Conservation (phyloP, 2,797 vertebrate species). For the Poecilia gillii region DNA sequence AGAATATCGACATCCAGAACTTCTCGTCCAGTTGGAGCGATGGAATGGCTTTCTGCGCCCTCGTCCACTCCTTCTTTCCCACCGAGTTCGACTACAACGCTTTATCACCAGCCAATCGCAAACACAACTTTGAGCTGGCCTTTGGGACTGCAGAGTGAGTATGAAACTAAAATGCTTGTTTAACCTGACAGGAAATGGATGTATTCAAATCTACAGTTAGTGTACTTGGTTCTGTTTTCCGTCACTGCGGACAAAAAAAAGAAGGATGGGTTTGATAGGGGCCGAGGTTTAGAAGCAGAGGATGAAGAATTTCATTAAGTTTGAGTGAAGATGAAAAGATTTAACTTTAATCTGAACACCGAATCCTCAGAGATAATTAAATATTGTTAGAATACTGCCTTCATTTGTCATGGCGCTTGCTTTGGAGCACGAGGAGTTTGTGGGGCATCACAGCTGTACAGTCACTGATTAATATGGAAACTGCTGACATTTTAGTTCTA, state of each 20-base stretch:
- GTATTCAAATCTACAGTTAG: not conserved
- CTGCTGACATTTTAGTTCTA: not conserved
- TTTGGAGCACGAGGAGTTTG: not conserved
- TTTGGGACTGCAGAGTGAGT: conserved; percentile 95
- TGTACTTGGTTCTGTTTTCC: not conserved
- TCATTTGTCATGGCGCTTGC: not conserved
- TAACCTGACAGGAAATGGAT: not conserved
- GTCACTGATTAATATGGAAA: not conserved
- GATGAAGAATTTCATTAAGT: not conserved
- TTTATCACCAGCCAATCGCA: conserved; percentile 86
- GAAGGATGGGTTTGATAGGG: not conserved
- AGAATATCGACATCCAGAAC: conserved; percentile 97
- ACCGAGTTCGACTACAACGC: conserved; percentile 90
- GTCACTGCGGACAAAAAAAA: not conserved
- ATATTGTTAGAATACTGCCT: not conserved
- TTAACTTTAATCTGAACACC: not conserved
- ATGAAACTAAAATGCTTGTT: not conserved
- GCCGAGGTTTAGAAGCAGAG: not conserved
- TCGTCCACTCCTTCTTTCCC: conserved; percentile 96
- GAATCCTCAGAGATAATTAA: not conserved
- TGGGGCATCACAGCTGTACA: not conserved
- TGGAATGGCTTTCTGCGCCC: conserved; percentile 96
- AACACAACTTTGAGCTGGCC: conserved; percentile 94
- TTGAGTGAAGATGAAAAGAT: not conserved
- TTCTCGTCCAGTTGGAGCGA: conserved; percentile 98